Evolutionary conservation across 2,888 invertebrate genomes (phyloP).

Genomic region (Andricus quercusramuli): DNA sequence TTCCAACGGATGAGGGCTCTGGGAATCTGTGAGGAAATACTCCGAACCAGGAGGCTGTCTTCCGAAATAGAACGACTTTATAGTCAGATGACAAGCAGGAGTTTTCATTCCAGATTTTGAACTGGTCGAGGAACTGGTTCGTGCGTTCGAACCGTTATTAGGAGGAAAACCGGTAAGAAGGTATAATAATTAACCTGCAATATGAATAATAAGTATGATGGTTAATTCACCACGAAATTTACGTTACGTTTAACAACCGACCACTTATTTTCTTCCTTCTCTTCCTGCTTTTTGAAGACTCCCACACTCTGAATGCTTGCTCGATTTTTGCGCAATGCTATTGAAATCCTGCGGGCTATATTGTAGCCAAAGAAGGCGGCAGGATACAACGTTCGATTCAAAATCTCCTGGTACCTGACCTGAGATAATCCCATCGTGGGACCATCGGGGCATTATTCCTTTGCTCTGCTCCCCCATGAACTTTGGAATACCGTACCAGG

Average conservation of each 20-base stretch:
- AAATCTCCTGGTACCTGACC: slow-evolving; percentile 70
- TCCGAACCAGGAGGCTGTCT: slow-evolving; percentile 2
- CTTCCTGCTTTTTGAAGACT: slow-evolving; percentile 57
- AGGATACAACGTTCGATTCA: slow-evolving; percentile 47
- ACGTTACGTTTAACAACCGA: neutral
- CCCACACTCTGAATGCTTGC: slow-evolving; percentile 67
- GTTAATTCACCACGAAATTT: slow-evolving; percentile 5
- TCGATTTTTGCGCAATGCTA: slow-evolving; percentile 49
- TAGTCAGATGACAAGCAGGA: neutral
- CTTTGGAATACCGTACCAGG: slow-evolving; percentile 58
- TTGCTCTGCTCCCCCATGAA: slow-evolving; percentile 63
- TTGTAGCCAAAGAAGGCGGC: slow-evolving; percentile 58
- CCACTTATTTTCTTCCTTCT: slow-evolving; percentile 11
- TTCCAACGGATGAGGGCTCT: slow-evolving; percentile 43
- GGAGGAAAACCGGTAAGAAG: neutral
- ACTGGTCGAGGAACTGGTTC: neutral
- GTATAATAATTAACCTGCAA: too few relatives aligned
- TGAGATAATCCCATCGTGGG: slow-evolving; percentile 76
- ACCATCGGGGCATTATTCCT: slow-evolving; percentile 64
- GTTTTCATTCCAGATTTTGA: neutral
- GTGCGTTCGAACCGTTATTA: neutral
- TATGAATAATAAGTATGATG: neutral
- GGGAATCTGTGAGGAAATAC: slow-evolving; percentile 40
- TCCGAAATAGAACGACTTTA: neutral
- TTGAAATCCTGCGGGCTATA: slow-evolving; percentile 55